Conservation (phyloP, 2,113 vertebrate genomes). For the Hypocryptadius cinnamomeus region DNA sequence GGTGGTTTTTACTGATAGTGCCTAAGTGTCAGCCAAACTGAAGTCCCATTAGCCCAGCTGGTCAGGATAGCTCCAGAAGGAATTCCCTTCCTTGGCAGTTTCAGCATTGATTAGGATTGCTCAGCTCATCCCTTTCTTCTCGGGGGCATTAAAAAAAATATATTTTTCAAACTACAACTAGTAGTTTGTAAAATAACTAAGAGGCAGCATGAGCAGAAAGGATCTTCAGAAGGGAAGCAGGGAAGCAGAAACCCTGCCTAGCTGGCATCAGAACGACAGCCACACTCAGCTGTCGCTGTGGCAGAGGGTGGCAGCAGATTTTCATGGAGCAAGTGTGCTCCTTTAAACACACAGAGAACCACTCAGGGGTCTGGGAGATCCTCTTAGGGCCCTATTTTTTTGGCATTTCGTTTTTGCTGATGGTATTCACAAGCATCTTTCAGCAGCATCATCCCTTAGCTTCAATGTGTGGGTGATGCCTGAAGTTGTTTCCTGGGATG, state of each 20-base stretch:
- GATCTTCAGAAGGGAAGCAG: neutral
- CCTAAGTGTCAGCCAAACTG: neutral
- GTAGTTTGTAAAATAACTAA: neutral
- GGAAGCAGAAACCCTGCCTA: neutral
- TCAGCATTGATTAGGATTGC: neutral
- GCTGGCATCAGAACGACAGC: neutral
- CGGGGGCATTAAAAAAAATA: neutral
- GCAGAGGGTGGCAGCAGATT: constrained; percentile 20
- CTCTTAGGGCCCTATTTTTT: neutral
- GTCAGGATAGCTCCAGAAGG: neutral
- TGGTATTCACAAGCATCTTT: neutral
- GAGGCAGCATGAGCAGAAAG: neutral
- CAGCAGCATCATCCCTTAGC: neutral
- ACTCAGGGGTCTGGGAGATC: neutral
- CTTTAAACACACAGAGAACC: neutral
- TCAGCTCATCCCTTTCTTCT: neutral
- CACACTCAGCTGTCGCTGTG: neutral
- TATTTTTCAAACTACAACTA: neutral
- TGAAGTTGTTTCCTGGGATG: neutral
- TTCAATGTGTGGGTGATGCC: neutral
- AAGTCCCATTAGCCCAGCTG: neutral
- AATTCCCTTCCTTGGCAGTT: neutral
- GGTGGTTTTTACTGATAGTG: neutral
- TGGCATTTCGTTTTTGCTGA: neutral
- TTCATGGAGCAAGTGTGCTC: neutral